Conservation (phyloP, 2,888 invertebrate species). For the Sepiola atlantica region DNA sequence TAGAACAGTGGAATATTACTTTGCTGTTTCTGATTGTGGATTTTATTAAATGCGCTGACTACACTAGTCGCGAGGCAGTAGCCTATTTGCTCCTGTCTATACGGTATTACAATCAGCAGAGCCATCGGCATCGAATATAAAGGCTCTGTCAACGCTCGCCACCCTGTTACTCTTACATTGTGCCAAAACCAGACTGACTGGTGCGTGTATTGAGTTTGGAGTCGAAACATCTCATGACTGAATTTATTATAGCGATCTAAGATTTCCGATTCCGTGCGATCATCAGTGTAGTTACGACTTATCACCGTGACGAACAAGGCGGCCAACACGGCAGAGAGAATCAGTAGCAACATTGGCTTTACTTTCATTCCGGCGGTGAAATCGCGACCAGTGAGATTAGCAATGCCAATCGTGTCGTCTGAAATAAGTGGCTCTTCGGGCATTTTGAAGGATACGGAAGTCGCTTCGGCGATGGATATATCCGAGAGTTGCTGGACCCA, state of each 20-base stretch:
- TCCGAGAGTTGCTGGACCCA: neutral
- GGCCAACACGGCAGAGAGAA: neutral
- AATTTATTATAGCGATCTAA: neutral
- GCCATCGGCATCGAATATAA: neutral
- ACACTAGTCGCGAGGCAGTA: neutral
- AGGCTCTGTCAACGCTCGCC: neutral
- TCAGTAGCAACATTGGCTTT: neutral
- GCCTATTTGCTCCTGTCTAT: neutral
- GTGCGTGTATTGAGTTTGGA: neutral
- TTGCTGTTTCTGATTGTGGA: neutral
- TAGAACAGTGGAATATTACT: neutral
- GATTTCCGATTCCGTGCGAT: neutral
- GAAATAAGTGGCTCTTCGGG: no score
- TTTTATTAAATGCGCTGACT: neutral
- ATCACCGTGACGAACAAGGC: neutral
- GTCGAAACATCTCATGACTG: neutral
- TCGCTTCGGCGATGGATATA: no score
- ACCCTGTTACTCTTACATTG: neutral
- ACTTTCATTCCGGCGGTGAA: neutral
- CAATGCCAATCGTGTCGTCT: neutral
- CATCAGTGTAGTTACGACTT: neutral
- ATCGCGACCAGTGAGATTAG: neutral
- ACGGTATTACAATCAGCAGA: neutral
- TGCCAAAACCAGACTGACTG: neutral
- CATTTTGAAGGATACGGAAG: no score